Percentiles rank a stretch among this genome's conserved stretches.
Conservation (phyloP, 2,888 invertebrate species). For the Calameuta idolon region DNA sequence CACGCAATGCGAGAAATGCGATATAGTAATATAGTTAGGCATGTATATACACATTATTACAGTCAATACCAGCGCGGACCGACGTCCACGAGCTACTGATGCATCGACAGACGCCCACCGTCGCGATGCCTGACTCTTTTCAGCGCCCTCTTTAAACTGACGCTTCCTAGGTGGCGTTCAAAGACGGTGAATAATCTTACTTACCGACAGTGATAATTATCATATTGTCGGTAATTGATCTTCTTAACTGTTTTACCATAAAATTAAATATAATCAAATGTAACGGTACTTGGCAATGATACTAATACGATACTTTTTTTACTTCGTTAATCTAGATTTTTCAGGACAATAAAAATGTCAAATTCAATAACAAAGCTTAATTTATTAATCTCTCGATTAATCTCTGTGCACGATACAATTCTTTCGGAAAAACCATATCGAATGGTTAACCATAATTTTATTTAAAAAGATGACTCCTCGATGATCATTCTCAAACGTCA, state of each 20-base stretch:
- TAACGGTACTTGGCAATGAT: not conserved
- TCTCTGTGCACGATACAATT: not conserved
- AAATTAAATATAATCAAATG: not conserved
- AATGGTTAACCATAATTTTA: not conserved
- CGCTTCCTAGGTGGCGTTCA: not conserved
- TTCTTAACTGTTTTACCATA: not conserved
- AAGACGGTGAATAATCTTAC: not conserved
- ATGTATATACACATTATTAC: not conserved
- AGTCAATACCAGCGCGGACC: not conserved
- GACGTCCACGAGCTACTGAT: not conserved
- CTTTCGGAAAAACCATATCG: not conserved
- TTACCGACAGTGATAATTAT: not conserved
- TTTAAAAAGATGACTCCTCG: not conserved
- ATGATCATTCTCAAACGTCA: conserved; percentile 66
- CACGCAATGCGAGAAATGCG: not conserved
- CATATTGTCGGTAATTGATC: not conserved
- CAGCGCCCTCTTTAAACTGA: not conserved
- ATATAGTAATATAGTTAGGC: not conserved
- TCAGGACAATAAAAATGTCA: not conserved
- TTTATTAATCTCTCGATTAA: conserved; percentile 1
- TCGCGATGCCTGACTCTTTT: not conserved
- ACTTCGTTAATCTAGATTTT: not conserved
- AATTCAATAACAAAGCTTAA: not conserved
- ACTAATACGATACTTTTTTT: not conserved
- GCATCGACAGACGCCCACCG: not conserved